Conservation (phyloP, 1,140 invertebrate species). For the Bactericera cockerelli region DNA sequence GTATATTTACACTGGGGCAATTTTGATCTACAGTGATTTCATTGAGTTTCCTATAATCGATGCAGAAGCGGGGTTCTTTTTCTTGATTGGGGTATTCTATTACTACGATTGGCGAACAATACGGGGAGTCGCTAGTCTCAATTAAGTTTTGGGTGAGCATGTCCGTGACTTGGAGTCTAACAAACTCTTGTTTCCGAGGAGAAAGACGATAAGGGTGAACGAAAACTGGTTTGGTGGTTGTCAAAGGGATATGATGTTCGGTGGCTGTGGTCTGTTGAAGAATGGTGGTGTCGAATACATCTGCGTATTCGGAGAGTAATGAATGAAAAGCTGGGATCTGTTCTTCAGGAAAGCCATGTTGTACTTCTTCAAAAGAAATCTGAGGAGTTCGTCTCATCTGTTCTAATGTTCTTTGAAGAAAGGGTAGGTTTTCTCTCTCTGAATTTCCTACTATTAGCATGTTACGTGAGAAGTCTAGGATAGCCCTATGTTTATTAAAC, state of each 20-base stretch:
- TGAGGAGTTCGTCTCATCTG: no score
- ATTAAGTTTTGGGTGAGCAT: neutral
- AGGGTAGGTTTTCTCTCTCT: no score
- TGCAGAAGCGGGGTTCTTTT: neutral
- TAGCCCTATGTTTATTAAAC: no score
- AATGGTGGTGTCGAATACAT: neutral
- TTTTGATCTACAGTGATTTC: neutral
- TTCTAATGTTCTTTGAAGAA: no score
- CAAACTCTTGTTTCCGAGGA: neutral
- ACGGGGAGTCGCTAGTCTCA: neutral
- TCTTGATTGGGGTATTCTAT: neutral
- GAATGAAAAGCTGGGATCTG: neutral
- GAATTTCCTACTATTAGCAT: no score
- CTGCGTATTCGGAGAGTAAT: neutral
- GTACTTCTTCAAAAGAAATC: no score
- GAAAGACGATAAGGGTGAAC: neutral
- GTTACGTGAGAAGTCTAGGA: no score
- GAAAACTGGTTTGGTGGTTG: neutral
- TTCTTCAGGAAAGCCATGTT: neutral
- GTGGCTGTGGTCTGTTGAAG: neutral
- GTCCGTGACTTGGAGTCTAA: neutral
- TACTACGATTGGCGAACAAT: neutral
- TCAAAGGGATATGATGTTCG: neutral
- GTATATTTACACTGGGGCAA: neutral
- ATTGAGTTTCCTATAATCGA: constrained; percentile 1